Evolutionary conservation across 2,888 invertebrate genomes (phyloP), one percentile per base, ranked within the genome.

Genomic region (Nomada hirtipes): DNA sequence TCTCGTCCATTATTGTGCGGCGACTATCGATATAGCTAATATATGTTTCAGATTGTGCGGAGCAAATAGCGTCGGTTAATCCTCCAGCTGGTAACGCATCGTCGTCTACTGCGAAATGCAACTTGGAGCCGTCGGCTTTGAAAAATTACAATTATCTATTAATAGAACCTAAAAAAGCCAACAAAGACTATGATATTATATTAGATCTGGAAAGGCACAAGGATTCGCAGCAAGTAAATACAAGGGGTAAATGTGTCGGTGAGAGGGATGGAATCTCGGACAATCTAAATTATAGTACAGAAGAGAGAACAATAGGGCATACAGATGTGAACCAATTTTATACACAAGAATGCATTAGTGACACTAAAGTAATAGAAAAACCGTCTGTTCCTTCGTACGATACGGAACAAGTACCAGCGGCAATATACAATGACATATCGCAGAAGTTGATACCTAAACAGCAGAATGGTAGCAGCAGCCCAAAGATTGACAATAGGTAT

Each of bases 1-100:
- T 23, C 42, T 10, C 20, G 4, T 52, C 18, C 2, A 20, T 2
- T 13, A 18, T 42, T 44, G 44, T 15, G 11, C 29, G 20, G 29
- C 20, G 4, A 23, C 13, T 52, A 4, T 60, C 13, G 29, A 47
- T 29, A 42, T 1, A 57, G 50, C 26, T 0, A n/a, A 59, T 7
- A 2, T 42, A 15, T 44, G 18, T 91, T 91, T 60, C 83, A 93
- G 93, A 93, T 89, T 92, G 91, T 61, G 92, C 92, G 1, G 93
- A 94, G 61, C 93, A 93, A 89, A 89, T 91, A 61, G 90, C 92
- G 47, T 90, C 92, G 4, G 83, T 89, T 29, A 83, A 88, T 23
- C 86, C 86, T 72, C 75, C 89, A 4, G 65, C 83, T 13, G 87
- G 72, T 15, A 74, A 75, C 52, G 68, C 84, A 0, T 76, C 86